Percentiles rank a stretch among this genome's conserved stretches.
phyloP scores from a whole-genome alignment of 2,888 invertebrate genomes.

The Sisyra terminalis region DNA sequence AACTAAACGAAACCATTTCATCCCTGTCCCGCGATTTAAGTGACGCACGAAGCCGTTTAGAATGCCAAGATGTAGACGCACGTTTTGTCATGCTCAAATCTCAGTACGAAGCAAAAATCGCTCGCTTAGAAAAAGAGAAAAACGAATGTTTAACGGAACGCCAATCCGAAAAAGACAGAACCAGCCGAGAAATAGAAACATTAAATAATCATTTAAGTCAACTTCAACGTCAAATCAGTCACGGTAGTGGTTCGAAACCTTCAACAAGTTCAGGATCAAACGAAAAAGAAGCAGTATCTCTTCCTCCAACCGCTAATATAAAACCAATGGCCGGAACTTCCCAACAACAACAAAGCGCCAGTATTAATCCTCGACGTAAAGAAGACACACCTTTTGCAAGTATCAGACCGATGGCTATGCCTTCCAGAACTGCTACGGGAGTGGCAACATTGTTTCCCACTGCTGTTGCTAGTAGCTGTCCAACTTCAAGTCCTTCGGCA shows the following conservation, averaged over 20 bases:
- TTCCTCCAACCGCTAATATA: conserved; percentile 74
- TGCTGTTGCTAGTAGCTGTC: conserved; percentile 27
- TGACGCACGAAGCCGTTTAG: conserved; percentile 6
- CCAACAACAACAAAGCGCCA: conserved; percentile 34
- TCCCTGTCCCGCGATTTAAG: conserved; percentile 36
- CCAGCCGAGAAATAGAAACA: conserved; percentile 47
- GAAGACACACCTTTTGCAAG: conserved; percentile 80
- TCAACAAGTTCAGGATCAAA: conserved; percentile 47
- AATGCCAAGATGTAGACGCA: conserved; percentile 5
- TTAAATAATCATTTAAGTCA: conserved; percentile 51
- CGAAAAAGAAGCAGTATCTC: conserved; percentile 34
- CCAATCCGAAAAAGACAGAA: conserved; percentile 29
- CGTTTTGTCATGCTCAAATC: conserved; percentile 44
- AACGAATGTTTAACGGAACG: conserved; percentile 43
- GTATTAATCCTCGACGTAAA: conserved; percentile 50
- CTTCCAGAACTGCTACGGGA: conserved; percentile 36
- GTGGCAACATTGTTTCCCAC: conserved; percentile 61
- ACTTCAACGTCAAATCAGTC: conserved; percentile 45
- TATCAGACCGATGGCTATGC: conserved; percentile 76
- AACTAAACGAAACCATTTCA: conserved; percentile 52
- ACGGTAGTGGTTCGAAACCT: conserved; percentile 48
- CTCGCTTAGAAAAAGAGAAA: conserved; percentile 57
- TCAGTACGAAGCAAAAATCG: conserved; percentile 50
- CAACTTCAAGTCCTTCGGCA: conserved; percentile 20
- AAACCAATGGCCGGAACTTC: conserved; percentile 71